Base-by-base conservation (phyloP, 2,888 invertebrate species). In the Sclerodermus sp. region DNA sequence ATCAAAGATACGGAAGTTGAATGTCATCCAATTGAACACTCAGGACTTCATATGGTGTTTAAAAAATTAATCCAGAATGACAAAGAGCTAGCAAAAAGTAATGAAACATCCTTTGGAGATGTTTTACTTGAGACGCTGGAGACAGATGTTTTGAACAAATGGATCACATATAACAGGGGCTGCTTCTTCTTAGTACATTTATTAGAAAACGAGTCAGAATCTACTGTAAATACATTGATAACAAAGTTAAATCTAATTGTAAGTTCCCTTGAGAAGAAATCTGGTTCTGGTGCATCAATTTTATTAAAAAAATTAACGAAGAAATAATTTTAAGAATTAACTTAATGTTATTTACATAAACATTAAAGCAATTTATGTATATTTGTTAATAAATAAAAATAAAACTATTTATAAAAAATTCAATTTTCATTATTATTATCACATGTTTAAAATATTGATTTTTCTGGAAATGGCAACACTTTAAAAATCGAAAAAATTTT, bases 11-110 rank as follows among this genome's bases (percentile, higher is more conserved):
- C 53, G 3, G 49, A 58, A 18, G 67, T 57, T 1, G 80, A 82
- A 16, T 80, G 79, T 9, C 77, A 78, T 41, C 79, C 82, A 15
- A 62, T 91, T 12, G 91, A 92, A 77, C 86, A 90, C 67, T 80
- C 88, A 0, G 91, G 89, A 9, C 80, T 90, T 51, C 90, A 91
- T 76, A 85, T 88, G 82, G 84, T 85, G 52, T 74, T 91, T 30
- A 93, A 91, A 70, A 91, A 90, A 77, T 78, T 92, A 12, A 84
- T 89, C 12, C 82, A 83, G 49, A 75, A 84, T 45, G 90, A 90
- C 67, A 83, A 84, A 60, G 78, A 78, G 10, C 76, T 79, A 32
- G 51, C 63, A 1, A 66, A 77, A 46, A 78, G 77, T 39, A 71
- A 77, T 2, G 77, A 79, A 8, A 44, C 45, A 16, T 68, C 74